Base-by-base conservation (phyloP, 2,113 vertebrate genomes). In the Naja naja region DNA sequence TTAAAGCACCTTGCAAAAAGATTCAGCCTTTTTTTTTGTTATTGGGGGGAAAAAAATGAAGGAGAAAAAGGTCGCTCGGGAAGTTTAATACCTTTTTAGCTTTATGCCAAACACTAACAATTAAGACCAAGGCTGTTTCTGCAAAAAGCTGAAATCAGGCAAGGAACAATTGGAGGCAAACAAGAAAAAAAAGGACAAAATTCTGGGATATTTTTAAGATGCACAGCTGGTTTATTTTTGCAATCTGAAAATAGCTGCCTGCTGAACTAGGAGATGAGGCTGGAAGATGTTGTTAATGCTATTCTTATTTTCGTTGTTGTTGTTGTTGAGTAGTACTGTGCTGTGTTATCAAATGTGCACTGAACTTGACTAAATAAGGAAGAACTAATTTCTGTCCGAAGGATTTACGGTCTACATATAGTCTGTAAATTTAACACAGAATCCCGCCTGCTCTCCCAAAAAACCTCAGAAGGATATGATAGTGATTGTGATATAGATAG, bases 21-120 rank as follows among this genome's bases (percentile, higher is more conserved):
- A 97, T 94, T 95, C 95, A 94, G 93, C 95, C 91, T 94, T 94
- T 92, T 93, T 93, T 96, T 97, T 91, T 60, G 95, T 94, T 87
- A n/a, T n/a, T n/a, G n/a, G n/a, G 94, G 94, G 27, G 1, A 16
- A 16, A n/a, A 96, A 96, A 96, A 93, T 90, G 97, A 97, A 96
- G 96, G 90, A 87, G 87, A 69, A 95, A 97, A 97, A 97, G 98
- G 97, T 97, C 96, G 96, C 89, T 94, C 94, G 49, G 91, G 94
- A 95, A 97, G 97, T 97, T 97, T 97, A 97, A 97, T 97, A 93
- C 95, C 94, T 95, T 94, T 95, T 96, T 95, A 97, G 96, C 97
- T 97, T 97, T 97, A 97, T 97, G 98, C 96, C 96, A 97, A 97
- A 97, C 95, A 96, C 97, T 96, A 94, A 97, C 96, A 97, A 97